A percentile compares a stretch with the other conserved stretches of the same genome.
Conservation (phyloP, 53 echinoderm and acorn worm species). For the Paelopatides confundens region DNA sequence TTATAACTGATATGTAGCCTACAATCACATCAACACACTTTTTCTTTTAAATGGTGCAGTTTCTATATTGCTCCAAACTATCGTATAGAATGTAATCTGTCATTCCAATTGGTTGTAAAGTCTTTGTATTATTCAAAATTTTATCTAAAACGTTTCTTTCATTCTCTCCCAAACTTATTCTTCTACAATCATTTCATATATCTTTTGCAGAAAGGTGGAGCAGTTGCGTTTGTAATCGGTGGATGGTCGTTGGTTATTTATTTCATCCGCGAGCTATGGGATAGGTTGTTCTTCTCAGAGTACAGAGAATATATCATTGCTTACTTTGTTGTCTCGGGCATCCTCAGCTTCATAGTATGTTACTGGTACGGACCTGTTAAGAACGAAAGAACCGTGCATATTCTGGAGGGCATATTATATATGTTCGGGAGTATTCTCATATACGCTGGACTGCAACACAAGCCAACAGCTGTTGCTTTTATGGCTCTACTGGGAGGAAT, state of each 20-base stretch:
- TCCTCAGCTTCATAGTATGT: constrained; percentile 92
- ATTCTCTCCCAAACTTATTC: neutral
- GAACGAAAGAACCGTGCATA: constrained; percentile 79
- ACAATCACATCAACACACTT: too few species aligned
- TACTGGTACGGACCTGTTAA: constrained; percentile 95
- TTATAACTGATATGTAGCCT: too few species aligned
- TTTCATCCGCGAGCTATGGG: constrained; percentile 74
- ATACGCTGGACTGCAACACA: constrained; percentile 76
- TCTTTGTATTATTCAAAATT: constrained; percentile 8
- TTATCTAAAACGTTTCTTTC: neutral
- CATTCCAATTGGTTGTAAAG: too few species aligned
- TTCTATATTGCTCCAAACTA: too few species aligned
- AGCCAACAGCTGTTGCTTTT: constrained; percentile 71
- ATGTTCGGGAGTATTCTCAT: constrained; percentile 72
- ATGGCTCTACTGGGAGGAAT: constrained; percentile 56
- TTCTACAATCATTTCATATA: neutral
- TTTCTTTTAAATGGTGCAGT: too few species aligned
- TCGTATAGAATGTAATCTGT: too few species aligned
- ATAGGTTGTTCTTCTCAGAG: constrained; percentile 71
- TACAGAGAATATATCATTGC: constrained; percentile 80
- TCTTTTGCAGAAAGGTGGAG: constrained; percentile 78
- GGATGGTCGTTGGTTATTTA: constrained; percentile 90
- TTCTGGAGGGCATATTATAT: constrained; percentile 76
- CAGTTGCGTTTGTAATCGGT: constrained; percentile 71
- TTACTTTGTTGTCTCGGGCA: constrained; percentile 75